Evolutionary conservation across 2,113 vertebrate species (phyloP), one percentile per base, ranked within the genome.

Genomic region (Nestor notabilis): DNA sequence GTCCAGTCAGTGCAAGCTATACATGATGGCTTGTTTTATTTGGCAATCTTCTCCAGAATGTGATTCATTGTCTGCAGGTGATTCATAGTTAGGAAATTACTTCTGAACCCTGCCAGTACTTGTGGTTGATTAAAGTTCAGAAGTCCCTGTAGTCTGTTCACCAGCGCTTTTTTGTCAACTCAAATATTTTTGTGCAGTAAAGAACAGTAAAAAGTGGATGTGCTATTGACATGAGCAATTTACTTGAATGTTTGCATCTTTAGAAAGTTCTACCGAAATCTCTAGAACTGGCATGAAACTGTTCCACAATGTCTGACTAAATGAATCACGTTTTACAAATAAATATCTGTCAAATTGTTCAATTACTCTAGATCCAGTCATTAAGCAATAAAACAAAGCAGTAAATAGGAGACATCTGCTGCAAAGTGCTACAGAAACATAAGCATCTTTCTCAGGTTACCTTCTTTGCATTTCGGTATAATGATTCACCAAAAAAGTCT

Each of bases 361-460:
- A 98, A 98, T 98, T 98, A 98, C 97, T 98, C 14, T 85, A 97
- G 98, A 98, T 98, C 87, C 98, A 98, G 97, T 98, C 98, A 98
- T 98, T 98, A 98, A 98, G 98, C 98, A 98, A 98, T 98, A 98
- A 98, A 98, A 98, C 98, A 98, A 98, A 98, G 97, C 96, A 91
- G 97, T 98, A 98, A 98, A 98, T 98, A 98, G 98, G 98, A 98
- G 97, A 98, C 98, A 98, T 98, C 98, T 98, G 98, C 98, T 97
- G 97, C 75, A 87, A 98, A 98, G 98, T 98, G 98, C 98, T 98
- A 97, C 93, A 97, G 98, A 98, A 98, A 98, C 98, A 97, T 41
- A 96, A 97, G 98, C 97, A 97, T 98, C 98, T 97, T 97, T 98
- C 98, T 98, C 98, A 96, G 93, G 97, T 98, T 98, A 98, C 98